Conservation (phyloP, 2,797 vertebrate genomes). For the Acipenser transmontanus region DNA sequence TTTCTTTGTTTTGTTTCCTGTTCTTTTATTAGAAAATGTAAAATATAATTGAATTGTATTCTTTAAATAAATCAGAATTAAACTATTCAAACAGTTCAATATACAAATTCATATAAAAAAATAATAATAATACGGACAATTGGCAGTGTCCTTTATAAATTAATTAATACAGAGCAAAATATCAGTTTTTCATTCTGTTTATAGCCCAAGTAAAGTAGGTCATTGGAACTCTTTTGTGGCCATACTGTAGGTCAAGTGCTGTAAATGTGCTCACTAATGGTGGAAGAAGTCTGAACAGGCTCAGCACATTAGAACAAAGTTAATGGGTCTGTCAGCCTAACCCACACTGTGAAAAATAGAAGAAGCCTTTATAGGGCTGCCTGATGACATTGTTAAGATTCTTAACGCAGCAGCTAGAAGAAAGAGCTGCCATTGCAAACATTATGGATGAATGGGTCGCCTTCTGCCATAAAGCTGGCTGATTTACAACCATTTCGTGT, state of each 20-base stretch:
- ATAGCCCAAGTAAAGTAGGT: background rate
- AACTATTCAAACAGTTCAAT: too few species aligned
- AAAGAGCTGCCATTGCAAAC: conserved; percentile 50
- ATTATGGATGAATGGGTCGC: conserved; percentile 72
- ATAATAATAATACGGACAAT: too few species aligned
- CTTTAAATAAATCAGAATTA: too few species aligned
- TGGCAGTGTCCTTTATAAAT: too few species aligned
- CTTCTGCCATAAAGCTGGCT: conserved; percentile 65
- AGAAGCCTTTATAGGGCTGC: conserved; percentile 50
- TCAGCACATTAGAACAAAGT: conserved; percentile 8
- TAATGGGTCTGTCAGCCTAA: conserved; percentile 28
- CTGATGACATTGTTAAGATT: conserved; percentile 74
- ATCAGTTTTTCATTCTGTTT: conserved; percentile 2
- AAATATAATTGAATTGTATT: too few species aligned
- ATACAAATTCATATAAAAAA: too few species aligned
- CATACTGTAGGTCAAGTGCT: background rate
- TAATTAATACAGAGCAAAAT: background rate
- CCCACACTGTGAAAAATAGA: conserved; percentile 26
- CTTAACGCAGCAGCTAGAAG: conserved; percentile 49
- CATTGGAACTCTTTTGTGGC: background rate
- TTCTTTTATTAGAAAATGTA: too few species aligned
- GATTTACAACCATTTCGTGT: conserved; percentile 87
- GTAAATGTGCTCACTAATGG: conserved; percentile 1
- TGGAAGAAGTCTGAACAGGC: conserved; percentile 2
- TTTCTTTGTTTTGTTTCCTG: too few species aligned